Conservation (phyloP, 2,797 vertebrate species). For the Psittacula echo region DNA sequence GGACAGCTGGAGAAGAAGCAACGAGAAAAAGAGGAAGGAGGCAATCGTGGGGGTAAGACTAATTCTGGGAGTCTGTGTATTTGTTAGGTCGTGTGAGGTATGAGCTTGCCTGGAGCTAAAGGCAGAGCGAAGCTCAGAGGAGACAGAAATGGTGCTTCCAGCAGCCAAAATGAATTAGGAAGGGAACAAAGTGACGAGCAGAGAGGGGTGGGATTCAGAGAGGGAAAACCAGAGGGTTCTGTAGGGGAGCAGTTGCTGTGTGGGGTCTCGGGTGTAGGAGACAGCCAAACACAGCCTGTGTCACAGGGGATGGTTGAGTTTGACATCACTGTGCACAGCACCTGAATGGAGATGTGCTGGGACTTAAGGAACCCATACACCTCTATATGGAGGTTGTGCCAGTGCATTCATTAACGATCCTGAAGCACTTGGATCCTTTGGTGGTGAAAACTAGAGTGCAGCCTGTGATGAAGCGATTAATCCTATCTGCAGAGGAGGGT, state of each 20-base stretch:
- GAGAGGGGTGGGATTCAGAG: not conserved
- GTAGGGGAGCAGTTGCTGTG: rapidly evolving
- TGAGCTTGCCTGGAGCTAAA: not conserved
- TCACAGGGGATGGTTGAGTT: rapidly evolving
- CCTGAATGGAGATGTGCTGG: rapidly evolving
- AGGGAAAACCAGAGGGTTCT: not conserved
- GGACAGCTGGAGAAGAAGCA: not conserved
- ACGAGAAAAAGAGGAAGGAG: not conserved
- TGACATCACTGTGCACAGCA: rapidly evolving
- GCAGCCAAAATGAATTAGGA: not conserved
- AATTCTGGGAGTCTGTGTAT: not conserved
- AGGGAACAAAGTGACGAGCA: not conserved
- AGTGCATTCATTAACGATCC: rapidly evolving
- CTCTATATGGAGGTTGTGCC: not conserved
- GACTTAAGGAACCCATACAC: not conserved
- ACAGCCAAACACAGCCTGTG: not conserved
- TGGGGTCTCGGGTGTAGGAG: rapidly evolving
- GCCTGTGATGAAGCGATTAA: not conserved
- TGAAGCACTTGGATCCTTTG: not conserved
- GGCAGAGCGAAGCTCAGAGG: not conserved
- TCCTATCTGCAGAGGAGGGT: not conserved
- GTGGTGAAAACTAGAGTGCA: not conserved
- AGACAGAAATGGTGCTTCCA: not conserved
- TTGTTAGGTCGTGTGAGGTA: rapidly evolving
- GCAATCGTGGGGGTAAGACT: slow-evolving; percentile 2